Percentiles rank a stretch among this genome's conserved stretches.
phyloP scores from a whole-genome alignment of 2,888 invertebrate genomes.

The Tenodera sinensis region DNA sequence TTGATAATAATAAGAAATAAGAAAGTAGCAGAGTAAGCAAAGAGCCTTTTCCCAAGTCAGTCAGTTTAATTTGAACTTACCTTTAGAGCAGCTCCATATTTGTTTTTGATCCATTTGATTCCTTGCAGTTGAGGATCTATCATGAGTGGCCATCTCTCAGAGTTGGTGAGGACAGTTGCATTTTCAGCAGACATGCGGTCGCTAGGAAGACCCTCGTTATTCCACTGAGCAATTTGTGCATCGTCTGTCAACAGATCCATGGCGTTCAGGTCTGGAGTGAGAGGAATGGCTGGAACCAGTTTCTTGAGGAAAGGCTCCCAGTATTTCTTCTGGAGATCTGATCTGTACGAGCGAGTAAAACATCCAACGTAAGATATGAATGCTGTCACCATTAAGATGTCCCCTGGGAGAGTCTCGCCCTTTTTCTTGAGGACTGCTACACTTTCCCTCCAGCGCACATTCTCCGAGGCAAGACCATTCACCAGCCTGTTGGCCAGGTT shows the following conservation, averaged over 20 bases:
- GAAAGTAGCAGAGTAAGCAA: too few relatives aligned
- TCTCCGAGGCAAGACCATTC: slow-evolving; percentile 89
- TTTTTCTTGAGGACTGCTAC: slow-evolving; percentile 62
- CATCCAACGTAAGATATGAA: slow-evolving; percentile 95
- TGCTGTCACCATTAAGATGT: slow-evolving; percentile 82
- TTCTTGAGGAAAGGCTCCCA: slow-evolving; percentile 79
- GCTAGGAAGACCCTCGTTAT: slow-evolving; percentile 87
- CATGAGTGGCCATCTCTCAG: slow-evolving; percentile 90
- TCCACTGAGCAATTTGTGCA: slow-evolving; percentile 89
- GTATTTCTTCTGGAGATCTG: slow-evolving; percentile 69
- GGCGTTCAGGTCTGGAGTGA: slow-evolving; percentile 75
- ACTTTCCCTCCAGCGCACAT: slow-evolving; percentile 74
- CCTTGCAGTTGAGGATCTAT: slow-evolving; percentile 92
- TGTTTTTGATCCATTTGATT: slow-evolving; percentile 92
- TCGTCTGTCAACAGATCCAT: slow-evolving; percentile 86
- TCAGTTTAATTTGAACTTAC: not conserved
- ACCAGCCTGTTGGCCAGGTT: slow-evolving; percentile 89
- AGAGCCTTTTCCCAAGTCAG: too few relatives aligned
- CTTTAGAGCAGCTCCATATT: slow-evolving; percentile 67
- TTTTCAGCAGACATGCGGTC: slow-evolving; percentile 94
- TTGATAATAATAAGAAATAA: too few relatives aligned
- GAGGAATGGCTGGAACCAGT: slow-evolving; percentile 67
- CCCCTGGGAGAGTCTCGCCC: slow-evolving; percentile 79
- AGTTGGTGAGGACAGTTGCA: slow-evolving; percentile 85
- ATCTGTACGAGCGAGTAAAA: slow-evolving; percentile 80